These are phyloP conservation scores for Gymnoscopelus microlampas DNA, from an alignment of 2,797 vertebrate genomes.

Conservation along the genomic window DNA sequence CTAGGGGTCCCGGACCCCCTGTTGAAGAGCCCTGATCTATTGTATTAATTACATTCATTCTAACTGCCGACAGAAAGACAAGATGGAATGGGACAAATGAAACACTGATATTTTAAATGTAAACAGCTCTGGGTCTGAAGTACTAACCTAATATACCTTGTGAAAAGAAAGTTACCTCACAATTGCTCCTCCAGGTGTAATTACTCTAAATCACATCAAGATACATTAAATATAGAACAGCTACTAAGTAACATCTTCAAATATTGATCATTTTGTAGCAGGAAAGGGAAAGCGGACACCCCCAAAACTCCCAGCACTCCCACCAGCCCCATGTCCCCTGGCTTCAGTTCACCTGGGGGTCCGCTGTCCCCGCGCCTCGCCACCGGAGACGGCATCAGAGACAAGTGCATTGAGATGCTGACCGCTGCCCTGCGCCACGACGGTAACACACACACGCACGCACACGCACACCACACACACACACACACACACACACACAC, in stretches of 20 bases:
- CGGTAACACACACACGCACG: constrained; percentile 72
- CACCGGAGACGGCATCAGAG: constrained; percentile 90
- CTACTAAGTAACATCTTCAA: too few species aligned
- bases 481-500: too few species aligned
- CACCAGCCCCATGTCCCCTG: constrained; percentile 85
- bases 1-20: too few species aligned
- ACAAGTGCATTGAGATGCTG: constrained; percentile 97
- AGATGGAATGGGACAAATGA: not conserved
- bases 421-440: constrained; percentile 88
- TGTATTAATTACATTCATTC: not conserved
- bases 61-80: not conserved
- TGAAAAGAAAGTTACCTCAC: too few species aligned
- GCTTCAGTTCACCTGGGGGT: constrained; percentile 76
- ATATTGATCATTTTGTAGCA: constrained; percentile 38
- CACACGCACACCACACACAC: too few species aligned
- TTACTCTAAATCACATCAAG: too few species aligned
- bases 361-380: constrained; percentile 85
- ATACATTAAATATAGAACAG: too few species aligned
- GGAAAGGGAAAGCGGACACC: constrained; percentile 80
- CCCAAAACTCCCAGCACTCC: constrained; percentile 87
- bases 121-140: too few species aligned
- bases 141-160: too few species aligned
- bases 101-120: too few species aligned
- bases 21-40: too few species aligned
- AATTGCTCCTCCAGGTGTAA: too few species aligned